Conservation (phyloP, 2,113 vertebrate species). For the Pangasianodon gigas region DNA sequence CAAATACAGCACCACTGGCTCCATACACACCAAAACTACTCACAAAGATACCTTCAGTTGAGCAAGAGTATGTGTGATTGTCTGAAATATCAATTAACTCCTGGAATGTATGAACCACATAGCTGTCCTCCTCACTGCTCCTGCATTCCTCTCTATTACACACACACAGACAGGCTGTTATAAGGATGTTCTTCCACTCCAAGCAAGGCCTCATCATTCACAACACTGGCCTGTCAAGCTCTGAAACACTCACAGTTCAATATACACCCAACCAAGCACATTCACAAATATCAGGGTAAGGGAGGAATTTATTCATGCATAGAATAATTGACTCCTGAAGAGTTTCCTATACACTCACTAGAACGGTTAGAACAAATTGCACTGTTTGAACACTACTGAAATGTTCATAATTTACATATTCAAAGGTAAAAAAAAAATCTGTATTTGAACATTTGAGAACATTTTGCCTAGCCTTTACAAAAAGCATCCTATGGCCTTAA, state of each 20-base stretch:
- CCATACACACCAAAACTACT: neutral
- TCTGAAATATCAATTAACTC: constrained; percentile 8
- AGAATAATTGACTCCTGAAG: neutral
- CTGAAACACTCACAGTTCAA: constrained; percentile 14
- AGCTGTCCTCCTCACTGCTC: neutral
- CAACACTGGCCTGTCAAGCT: constrained; percentile 1
- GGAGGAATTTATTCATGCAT: neutral
- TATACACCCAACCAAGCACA: constrained; percentile 1
- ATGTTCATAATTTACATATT: neutral
- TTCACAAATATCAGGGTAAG: neutral
- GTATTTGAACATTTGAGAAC: neutral
- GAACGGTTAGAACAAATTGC: neutral
- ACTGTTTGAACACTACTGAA: neutral
- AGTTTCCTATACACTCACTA: neutral
- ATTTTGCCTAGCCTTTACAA: too few species aligned
- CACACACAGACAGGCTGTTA: constrained; percentile 20
- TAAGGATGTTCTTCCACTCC: constrained; percentile 8
- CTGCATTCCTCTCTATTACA: neutral
- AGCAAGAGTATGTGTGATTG: neutral
- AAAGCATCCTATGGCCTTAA: too few species aligned
- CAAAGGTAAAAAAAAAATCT: neutral
- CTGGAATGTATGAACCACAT: constrained; percentile 8
- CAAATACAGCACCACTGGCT: neutral
- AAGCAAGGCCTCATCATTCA: constrained; percentile 12
- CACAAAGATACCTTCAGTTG: neutral